A percentile compares a stretch with the other conserved stretches of the same genome.
Conservation (phyloP, 2,797 vertebrate genomes). For the Leucoraja ocellata region DNA sequence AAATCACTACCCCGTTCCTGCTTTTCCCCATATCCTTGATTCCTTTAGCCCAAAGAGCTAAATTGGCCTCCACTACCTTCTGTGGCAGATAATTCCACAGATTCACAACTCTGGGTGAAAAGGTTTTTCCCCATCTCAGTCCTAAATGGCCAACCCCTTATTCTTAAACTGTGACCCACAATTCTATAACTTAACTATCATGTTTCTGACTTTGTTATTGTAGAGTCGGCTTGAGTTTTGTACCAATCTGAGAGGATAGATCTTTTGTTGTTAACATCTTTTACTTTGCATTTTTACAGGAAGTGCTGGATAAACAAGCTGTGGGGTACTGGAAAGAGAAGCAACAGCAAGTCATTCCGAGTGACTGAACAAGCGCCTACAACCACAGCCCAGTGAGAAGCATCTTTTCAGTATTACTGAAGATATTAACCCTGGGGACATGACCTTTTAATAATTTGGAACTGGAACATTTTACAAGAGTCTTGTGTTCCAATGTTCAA, state of each 20-base stretch:
- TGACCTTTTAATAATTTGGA: not conserved
- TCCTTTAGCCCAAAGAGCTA: too few relatives aligned
- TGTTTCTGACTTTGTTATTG: not conserved
- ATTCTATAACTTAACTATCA: too few relatives aligned
- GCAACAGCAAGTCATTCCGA: conserved; percentile 17
- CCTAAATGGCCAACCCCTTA: too few relatives aligned
- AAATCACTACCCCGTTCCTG: too few relatives aligned
- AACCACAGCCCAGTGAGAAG: not conserved
- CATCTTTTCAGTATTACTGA: conserved; percentile 12
- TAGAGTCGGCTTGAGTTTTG: not conserved
- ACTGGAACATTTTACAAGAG: conserved; percentile 1
- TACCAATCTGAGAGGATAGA: not conserved
- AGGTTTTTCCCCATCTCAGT: too few relatives aligned
- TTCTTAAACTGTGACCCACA: too few relatives aligned
- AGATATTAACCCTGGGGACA: not conserved
- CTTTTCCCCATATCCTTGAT: too few relatives aligned
- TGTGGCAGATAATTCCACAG: too few relatives aligned
- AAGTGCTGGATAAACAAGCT: conserved; percentile 22
- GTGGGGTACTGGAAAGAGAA: conserved; percentile 17
- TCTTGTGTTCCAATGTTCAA: conserved; percentile 25
- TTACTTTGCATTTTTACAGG: conserved; percentile 21
- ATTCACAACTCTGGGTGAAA: too few relatives aligned
- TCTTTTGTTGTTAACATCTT: not conserved
- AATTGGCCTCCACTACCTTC: too few relatives aligned
- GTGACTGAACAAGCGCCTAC: conserved; percentile 10